Conservation (phyloP, 2,797 vertebrate species). For the Megalops cyprinoides region DNA sequence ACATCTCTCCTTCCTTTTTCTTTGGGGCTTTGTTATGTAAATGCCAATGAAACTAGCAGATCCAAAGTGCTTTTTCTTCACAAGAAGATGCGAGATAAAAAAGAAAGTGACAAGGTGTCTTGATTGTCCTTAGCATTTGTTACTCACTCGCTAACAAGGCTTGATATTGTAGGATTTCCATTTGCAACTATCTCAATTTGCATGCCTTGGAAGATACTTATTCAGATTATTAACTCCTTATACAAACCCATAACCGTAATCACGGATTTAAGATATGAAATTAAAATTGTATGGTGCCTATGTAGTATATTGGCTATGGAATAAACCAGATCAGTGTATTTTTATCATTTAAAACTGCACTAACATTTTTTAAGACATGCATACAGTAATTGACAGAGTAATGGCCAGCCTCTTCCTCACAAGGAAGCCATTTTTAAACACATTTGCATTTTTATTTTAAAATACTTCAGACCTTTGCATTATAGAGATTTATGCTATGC, state of each 20-base stretch:
- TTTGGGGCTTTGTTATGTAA: constrained; percentile 98
- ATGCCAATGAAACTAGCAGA: constrained; percentile 91
- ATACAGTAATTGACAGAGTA: constrained; percentile 49
- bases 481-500: constrained; percentile 47
- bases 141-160: constrained; percentile 92
- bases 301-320: constrained; percentile 21
- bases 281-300: constrained; percentile 48
- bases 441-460: constrained; percentile 48
- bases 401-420: constrained; percentile 34
- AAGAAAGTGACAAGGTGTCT: constrained; percentile 92
- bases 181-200: constrained; percentile 90
- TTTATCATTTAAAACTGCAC: constrained; percentile 34
- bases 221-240: constrained; percentile 81
- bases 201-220: constrained; percentile 84
- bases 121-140: constrained; percentile 95
- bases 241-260: constrained; percentile 27
- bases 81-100: constrained; percentile 85
- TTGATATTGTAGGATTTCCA: constrained; percentile 93
- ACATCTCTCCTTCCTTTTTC: constrained; percentile 92
- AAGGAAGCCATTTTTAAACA: constrained; percentile 37
- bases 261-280: constrained; percentile 15
- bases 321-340: constrained; percentile 1
- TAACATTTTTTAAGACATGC: constrained; percentile 33
- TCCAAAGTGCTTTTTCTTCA: constrained; percentile 97
- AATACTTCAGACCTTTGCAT: constrained; percentile 34